These are phyloP conservation scores for Bombus sibiricus DNA, from an alignment of 1,140 invertebrate genomes.

Conservation along the genomic window DNA sequence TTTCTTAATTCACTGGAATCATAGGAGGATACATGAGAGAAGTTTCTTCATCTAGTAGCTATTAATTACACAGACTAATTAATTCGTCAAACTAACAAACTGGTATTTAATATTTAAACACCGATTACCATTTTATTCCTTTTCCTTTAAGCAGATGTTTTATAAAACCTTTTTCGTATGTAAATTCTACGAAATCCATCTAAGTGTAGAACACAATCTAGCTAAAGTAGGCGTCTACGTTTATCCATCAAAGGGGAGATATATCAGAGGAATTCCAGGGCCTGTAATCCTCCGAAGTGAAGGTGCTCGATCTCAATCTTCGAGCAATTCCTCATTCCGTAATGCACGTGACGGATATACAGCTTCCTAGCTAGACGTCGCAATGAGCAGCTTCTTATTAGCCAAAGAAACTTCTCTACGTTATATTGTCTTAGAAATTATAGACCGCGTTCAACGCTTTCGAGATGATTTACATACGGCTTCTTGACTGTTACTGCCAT, in stretches of 20 bases:
- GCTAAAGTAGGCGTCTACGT: not conserved
- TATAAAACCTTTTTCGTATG: no score
- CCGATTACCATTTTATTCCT: no score
- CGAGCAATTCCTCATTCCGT: constrained; percentile 46
- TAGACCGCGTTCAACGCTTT: not conserved
- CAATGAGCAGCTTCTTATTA: constrained; percentile 52
- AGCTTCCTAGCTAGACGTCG: not conserved
- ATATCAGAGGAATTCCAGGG: constrained; percentile 32
- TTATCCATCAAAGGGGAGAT: constrained; percentile 34
- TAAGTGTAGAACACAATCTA: not conserved
- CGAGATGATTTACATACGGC: constrained; percentile 28
- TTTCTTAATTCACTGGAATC: no score
- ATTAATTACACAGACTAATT: no score
- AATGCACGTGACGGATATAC: constrained; percentile 22
- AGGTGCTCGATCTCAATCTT: constrained; percentile 49
- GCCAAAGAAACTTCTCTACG: constrained; percentile 33
- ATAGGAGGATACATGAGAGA: no score
- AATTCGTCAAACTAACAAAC: no score
- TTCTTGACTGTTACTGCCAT: constrained; percentile 13
- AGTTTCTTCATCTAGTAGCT: no score
- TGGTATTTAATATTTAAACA: no score
- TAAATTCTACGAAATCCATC: not conserved
- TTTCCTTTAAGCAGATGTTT: no score
- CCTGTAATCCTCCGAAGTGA: constrained; percentile 35
- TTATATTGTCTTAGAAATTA: constrained; percentile 43